phyloP scores from a whole-genome alignment of 1,140 invertebrate genomes.

The Caenorhabditis brenneri region DNA sequence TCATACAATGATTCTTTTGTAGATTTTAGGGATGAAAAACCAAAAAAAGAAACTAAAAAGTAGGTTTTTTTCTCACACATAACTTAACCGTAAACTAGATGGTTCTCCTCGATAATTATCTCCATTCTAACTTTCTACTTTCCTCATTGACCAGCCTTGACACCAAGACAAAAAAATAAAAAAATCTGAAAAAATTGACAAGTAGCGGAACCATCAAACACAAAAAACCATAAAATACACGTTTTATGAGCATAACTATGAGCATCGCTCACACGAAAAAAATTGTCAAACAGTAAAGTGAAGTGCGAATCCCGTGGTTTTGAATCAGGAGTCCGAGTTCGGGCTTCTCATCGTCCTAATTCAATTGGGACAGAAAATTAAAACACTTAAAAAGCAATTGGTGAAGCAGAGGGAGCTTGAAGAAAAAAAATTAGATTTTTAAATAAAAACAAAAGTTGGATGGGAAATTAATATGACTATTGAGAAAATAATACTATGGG shows the following conservation, averaged over 20 bases:
- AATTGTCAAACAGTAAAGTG: neutral
- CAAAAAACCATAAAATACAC: constrained; percentile 40
- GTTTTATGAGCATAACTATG: constrained; percentile 34
- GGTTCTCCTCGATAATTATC: too few relatives aligned
- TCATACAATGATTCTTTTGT: too few relatives aligned
- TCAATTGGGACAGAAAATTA: neutral
- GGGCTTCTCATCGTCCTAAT: constrained; percentile 4
- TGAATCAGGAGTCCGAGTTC: neutral
- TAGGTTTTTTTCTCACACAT: too few relatives aligned
- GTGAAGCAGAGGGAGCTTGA: neutral
- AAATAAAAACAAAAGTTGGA: neutral
- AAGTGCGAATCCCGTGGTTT: neutral
- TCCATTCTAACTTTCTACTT: too few relatives aligned
- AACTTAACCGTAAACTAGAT: too few relatives aligned
- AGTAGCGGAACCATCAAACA: too few relatives aligned
- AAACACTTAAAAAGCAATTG: neutral
- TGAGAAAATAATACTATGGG: neutral
- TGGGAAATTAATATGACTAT: neutral
- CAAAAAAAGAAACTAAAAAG: too few relatives aligned
- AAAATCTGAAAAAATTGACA: too few relatives aligned
- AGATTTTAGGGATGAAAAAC: too few relatives aligned
- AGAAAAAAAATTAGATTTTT: neutral
- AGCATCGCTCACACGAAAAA: neutral
- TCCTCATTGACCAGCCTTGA: too few relatives aligned
- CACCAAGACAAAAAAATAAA: too few relatives aligned